Base-by-base conservation (phyloP, 2,888 invertebrate species). In the Dione vanillae region DNA sequence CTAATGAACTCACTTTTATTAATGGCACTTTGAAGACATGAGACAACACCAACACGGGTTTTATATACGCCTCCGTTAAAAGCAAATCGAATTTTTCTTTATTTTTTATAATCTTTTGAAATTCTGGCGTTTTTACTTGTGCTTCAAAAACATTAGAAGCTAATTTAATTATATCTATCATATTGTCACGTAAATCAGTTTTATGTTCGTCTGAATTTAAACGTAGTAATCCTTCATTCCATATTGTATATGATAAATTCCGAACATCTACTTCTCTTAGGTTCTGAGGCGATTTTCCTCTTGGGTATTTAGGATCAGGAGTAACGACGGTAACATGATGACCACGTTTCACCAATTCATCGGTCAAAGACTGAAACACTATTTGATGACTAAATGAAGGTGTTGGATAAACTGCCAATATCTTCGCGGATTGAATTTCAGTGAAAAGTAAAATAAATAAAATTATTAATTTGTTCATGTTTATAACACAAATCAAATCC, bases 351-450 rank as follows among this genome's bases (percentile, higher is more conserved):
- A 81, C 80, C n/a, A 91, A 73, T 27, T 83, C 84, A 9, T 78
- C 74, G 19, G 83, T 79, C 5, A 90, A 69, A 9, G 79, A 76
- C 19, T 79, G 79, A 56, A 77, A 85, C 8, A 82, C 81, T 3
- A 85, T 69, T 72, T 87, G 85, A 61, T 88, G 88, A 70, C 87
- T 89, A 61, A 86, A 80, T 0, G 85, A 84, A 2, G 89, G 83
- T 1, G 79, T 77, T 1, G 88, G 80, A 45, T 86, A 78, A 0
- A 88, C 75, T 0, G 78, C 85, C 49, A 91, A 72, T 59, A 91
- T 90, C 66, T 79, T 82, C 7, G 85, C 84, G 6, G 62, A 16
- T 12, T 11, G 20, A 9, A 40, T 45, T 35, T 68, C 2, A n/a
- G 11, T 19, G 10, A 20, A n/a, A 8, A n/a, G n/a, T 8, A 54